Conservation (phyloP, 1,140 invertebrate genomes). For the Bradysia coprophila region DNA sequence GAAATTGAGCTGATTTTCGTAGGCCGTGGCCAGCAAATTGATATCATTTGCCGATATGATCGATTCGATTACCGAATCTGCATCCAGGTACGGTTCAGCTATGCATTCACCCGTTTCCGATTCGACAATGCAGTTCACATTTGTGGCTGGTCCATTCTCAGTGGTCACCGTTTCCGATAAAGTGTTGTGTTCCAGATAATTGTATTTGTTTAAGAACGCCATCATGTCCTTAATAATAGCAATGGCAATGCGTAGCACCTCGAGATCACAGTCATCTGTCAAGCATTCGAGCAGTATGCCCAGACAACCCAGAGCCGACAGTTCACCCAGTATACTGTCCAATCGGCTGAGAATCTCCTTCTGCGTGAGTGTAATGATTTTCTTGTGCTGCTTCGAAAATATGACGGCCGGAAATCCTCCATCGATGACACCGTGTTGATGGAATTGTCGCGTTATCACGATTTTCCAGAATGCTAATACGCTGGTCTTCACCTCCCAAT, state of each 20-base stretch:
- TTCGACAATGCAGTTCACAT: conserved; percentile 4
- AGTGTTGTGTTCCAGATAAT: conserved; percentile 10
- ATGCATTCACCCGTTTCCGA: too few relatives aligned
- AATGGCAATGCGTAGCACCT: conserved; percentile 40
- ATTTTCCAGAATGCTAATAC: conserved; percentile 49
- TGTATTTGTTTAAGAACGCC: conserved; percentile 34
- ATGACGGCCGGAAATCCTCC: conserved; percentile 53
- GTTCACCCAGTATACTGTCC: conserved; percentile 40
- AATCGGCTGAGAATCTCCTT: conserved; percentile 43
- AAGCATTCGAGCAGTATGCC: conserved; percentile 41
- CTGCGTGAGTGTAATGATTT: conserved; percentile 51
- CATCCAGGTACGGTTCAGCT: not conserved
- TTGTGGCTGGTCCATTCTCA: not conserved
- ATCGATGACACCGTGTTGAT: conserved; percentile 52
- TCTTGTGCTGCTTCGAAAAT: conserved; percentile 55
- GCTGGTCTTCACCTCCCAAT: conserved; percentile 59
- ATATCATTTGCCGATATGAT: conserved; percentile 34
- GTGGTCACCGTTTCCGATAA: not conserved
- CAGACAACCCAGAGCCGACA: conserved; percentile 42
- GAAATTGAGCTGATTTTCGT: conserved; percentile 16
- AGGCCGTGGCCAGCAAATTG: conserved; percentile 33
- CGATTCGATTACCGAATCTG: conserved; percentile 26
- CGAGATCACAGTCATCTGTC: conserved; percentile 47
- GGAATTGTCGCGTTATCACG: conserved; percentile 40
- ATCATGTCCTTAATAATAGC: conserved; percentile 33